These are phyloP conservation scores for Polymixis flavicincta DNA, from an alignment of 2,888 invertebrate genomes.

Conservation along the genomic window DNA sequence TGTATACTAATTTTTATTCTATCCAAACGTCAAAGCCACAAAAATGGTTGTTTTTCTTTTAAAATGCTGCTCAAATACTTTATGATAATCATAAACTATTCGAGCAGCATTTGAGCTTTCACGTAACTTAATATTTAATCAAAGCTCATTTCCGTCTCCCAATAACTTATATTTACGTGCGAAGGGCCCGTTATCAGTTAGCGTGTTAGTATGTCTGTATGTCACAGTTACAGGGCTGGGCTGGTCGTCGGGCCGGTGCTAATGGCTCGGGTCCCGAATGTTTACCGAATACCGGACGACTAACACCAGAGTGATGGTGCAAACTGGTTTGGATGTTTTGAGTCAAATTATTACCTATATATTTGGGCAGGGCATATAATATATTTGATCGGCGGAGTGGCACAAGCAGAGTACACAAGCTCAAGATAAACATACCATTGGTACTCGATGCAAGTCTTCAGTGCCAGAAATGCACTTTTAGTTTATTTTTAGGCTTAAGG, in stretches of 20 bases:
- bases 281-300: constrained; percentile 55
- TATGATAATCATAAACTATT: too few relatives aligned
- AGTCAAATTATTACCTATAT: constrained; percentile 29
- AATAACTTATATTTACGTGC: constrained; percentile 24
- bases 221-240: constrained; percentile 75
- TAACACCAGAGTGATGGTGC: constrained; percentile 19
- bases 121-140: constrained; percentile 25
- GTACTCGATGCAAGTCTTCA: neutral
- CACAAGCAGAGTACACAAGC: neutral
- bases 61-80: neutral
- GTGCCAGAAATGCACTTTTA: too few relatives aligned
- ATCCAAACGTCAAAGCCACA: too few relatives aligned
- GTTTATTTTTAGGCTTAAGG: neutral
- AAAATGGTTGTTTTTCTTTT: neutral
- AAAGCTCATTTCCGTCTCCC: constrained; percentile 11
- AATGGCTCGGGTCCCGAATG: constrained; percentile 64
- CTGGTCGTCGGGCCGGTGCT: constrained; percentile 55
- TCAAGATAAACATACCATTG: neutral
- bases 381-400: neutral
- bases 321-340: constrained; percentile 57
- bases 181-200: constrained; percentile 64
- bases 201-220: constrained; percentile 67
- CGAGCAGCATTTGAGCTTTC: constrained; percentile 6
- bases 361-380: neutral
- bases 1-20: neutral